Evolutionary conservation across 2,888 invertebrate species (phyloP), one percentile per base, ranked within the genome.

Genomic region (Caenorhabditis zanzibari): DNA sequence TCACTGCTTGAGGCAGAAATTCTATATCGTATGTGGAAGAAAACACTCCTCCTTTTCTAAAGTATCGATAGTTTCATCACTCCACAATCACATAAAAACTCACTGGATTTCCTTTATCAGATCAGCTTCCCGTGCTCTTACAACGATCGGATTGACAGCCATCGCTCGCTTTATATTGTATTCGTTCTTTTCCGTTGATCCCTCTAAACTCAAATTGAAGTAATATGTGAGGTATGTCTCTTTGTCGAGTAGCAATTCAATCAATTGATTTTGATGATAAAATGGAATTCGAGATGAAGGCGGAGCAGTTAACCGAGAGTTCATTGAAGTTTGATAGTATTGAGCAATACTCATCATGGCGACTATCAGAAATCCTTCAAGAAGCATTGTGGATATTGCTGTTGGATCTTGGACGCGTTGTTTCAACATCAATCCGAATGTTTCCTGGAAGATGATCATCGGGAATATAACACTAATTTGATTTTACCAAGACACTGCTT

Each of bases 311-410:
- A 88, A 54, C 12, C 86, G 84, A 5, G 88, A 88, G 58, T 88
- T 88, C 88, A 88, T 88, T 14, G 85, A 77, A 10, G 88, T 84
- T 49, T 88, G 87, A 54, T 86, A 88, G 54, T 86, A 86, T 52
- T 85, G 84, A 4, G 76, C 73, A 16, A 88, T 73, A 19, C 84
- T 81, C 82, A 88, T 77, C 82, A 86, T 85, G 12, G 82, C 69
- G 6, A 84, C 47, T 7, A 88, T 82, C 49, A 88, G 59, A 63
- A 82, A 76, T 10, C 73, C 85, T 72, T 87, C 85, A 1, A 88
- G 52, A 4, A 87, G 4, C 84, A 84, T 86, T 22, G 82, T 85
- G 4, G 85, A 83, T 6, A 81, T 63, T 1, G 76, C 80, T 3
- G 81, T 81, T 1, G 86, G 86, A 24, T 84, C 82, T 54, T 73